Evolutionary conservation across 2,797 vertebrate species (phyloP), one percentile per base, ranked within the genome.

Genomic region (Sebastes itinus): DNA sequence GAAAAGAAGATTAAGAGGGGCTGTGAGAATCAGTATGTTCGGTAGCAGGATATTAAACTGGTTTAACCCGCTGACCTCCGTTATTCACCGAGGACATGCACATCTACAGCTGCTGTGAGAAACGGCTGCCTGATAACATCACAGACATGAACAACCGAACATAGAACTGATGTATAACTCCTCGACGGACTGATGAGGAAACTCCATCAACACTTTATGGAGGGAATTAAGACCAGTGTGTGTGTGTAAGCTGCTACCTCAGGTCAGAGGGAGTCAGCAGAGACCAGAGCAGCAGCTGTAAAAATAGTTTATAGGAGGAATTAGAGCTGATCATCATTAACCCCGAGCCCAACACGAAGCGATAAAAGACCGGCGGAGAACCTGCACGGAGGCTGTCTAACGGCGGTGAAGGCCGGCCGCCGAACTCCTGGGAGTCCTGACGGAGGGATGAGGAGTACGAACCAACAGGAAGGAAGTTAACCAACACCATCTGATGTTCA

Each of bases 251-350:
- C 77, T 67, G 82, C 75, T 80, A 42, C 8, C 72, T 68, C 66
- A 54, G 81, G 86, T 84, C 81, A 76, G 75, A n/a, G 59, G 10
- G 64, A 66, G 78, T 80, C 77, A 63, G 82, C 52, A 28, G 86
- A 84, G 82, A 88, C 61, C 67, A 11, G 55, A 80, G 83, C 67
- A 69, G 72, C 77, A 75, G 81, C 83, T 86, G 87, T 92, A 86
- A 90, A 90, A 83, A 80, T 87, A 80, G 55, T 90, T 90, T 87
- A 90, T 81, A 82, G 87, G 63, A 77, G 81, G 81, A 88, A 90
- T 87, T 83, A 87, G 78, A 82, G 74, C 71, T 56, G 76, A 83
- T 84, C 81, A 78, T 81, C 85, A 85, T 90, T 86, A 90, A 88
- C 77, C 77, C 77, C 6, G 63, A 49, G 60, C 11, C 67, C 78